Evolutionary conservation across 2,797 vertebrate species (phyloP).

Genomic region (Siniperca obscura): DNA sequence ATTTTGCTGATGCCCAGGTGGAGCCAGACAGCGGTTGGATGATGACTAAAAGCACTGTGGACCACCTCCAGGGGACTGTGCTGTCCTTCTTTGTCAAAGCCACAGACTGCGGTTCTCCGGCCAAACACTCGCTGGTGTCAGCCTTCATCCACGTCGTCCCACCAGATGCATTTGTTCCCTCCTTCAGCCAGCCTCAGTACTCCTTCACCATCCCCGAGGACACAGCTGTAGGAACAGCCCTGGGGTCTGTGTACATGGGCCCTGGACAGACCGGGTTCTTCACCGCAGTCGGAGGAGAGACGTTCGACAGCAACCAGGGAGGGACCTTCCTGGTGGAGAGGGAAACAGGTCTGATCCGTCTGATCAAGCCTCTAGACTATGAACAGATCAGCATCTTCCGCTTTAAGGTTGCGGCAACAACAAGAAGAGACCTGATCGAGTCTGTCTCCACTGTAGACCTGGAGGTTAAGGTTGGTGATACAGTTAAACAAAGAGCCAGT

Average conservation of each 20-base stretch:
- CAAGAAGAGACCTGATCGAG: conserved; percentile 86
- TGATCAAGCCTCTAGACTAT: conserved; percentile 92
- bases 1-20: conserved; percentile 68
- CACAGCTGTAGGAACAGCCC: conserved; percentile 89
- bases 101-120: conserved; percentile 91
- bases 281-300: conserved; percentile 88
- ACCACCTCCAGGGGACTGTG: conserved; percentile 92
- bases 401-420: conserved; percentile 89
- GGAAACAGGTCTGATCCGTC: conserved; percentile 91
- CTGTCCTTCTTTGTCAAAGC: conserved; percentile 96
- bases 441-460: conserved; percentile 92
- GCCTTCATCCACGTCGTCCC: conserved; percentile 95
- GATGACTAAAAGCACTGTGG: conserved; percentile 92
- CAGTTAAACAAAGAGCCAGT: neutral
- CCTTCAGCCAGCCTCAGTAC: conserved; percentile 96
- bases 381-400: conserved; percentile 92
- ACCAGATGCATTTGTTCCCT: conserved; percentile 90
- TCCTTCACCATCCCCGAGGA: conserved; percentile 95
- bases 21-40: conserved; percentile 94
- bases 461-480: conserved; percentile 89
- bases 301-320: conserved; percentile 90
- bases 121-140: conserved; percentile 93
- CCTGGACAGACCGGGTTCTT: conserved; percentile 87
- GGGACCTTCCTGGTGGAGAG: conserved; percentile 91
- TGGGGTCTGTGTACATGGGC: conserved; percentile 92